Conservation (phyloP, 2,113 vertebrate genomes). For the Hippocampus guttulatus region DNA sequence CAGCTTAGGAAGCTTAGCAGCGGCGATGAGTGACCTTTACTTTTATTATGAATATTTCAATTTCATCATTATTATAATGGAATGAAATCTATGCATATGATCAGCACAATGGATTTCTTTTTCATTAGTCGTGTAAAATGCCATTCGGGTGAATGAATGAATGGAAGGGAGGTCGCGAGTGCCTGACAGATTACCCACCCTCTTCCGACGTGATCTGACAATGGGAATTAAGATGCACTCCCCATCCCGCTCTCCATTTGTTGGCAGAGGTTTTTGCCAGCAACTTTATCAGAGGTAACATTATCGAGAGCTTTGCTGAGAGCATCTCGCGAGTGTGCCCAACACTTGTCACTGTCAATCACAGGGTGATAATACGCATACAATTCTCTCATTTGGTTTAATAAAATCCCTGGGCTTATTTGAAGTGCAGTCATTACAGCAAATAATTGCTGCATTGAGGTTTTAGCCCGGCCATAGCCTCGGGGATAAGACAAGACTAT, state of each 20-base stretch:
- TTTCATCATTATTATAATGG: slow-evolving; percentile 75
- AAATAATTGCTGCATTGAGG: slow-evolving; percentile 93
- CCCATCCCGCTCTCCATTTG: slow-evolving; percentile 79
- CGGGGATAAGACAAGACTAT: slow-evolving; percentile 91
- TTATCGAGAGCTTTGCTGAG: slow-evolving; percentile 93
- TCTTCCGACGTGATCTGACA: slow-evolving; percentile 61
- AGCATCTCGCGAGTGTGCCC: slow-evolving; percentile 82
- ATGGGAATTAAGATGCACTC: slow-evolving; percentile 90
- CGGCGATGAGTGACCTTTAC: slow-evolving; percentile 91
- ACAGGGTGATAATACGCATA: slow-evolving; percentile 95
- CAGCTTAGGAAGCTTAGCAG: slow-evolving; percentile 92
- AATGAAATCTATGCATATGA: slow-evolving; percentile 84
- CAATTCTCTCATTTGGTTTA: slow-evolving; percentile 99
- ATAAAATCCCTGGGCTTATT: slow-evolving; percentile 99
- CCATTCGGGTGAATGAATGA: slow-evolving; percentile 77
- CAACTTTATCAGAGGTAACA: slow-evolving; percentile 97
- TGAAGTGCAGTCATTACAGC: slow-evolving; percentile 96
- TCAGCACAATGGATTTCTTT: slow-evolving; percentile 81
- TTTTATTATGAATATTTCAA: slow-evolving; percentile 97
- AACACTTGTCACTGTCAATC: slow-evolving; percentile 99
- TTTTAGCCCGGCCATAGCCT: slow-evolving; percentile 91
- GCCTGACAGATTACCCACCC: slow-evolving; percentile 55
- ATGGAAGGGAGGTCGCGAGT: slow-evolving; percentile 60
- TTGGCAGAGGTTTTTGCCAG: slow-evolving; percentile 80
- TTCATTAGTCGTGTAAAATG: slow-evolving; percentile 92